phyloP scores from a whole-genome alignment of 2,888 invertebrate genomes.

The Eudemis profundana region DNA sequence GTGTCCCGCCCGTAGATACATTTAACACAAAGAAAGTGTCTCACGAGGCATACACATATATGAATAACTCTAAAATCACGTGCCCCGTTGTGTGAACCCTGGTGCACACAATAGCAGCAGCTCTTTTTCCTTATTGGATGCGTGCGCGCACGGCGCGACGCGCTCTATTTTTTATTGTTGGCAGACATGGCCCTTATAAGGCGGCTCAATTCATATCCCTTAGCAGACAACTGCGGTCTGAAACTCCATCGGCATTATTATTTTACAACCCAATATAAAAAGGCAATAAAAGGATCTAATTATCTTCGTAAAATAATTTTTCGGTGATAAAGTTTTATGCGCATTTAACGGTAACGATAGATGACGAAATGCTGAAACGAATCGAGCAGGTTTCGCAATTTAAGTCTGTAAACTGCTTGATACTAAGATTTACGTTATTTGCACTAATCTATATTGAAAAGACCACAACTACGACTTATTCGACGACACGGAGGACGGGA shows the following conservation, averaged over 20 bases:
- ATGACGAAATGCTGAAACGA: slow-evolving; percentile 37
- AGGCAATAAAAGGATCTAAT: slow-evolving; percentile 11
- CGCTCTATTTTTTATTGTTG: slow-evolving; percentile 41
- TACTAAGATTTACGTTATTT: slow-evolving; percentile 23
- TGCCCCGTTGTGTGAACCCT: slow-evolving; percentile 28
- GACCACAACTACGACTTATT: too few relatives aligned
- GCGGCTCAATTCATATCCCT: slow-evolving; percentile 14
- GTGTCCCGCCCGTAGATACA: too few relatives aligned
- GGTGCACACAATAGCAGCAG: slow-evolving; percentile 32
- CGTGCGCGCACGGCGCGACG: slow-evolving; percentile 26
- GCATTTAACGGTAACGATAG: slow-evolving; percentile 28
- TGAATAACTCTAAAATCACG: neutral
- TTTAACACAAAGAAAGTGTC: slow-evolving; percentile 12
- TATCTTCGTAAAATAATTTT: slow-evolving; percentile 26
- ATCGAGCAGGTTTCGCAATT: slow-evolving; percentile 36
- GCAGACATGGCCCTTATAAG: slow-evolving; percentile 34
- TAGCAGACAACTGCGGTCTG: slow-evolving; percentile 1
- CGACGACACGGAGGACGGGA: too few relatives aligned
- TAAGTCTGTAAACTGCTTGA: slow-evolving; percentile 31
- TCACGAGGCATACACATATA: slow-evolving; percentile 1
- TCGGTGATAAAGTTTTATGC: slow-evolving; percentile 31
- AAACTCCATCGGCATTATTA: slow-evolving; percentile 7
- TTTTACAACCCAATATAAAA: slow-evolving; percentile 29
- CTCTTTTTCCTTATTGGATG: slow-evolving; percentile 38
- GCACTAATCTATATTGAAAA: slow-evolving; percentile 24